Percentiles rank a stretch among this genome's conserved stretches.
Conservation (phyloP, 2,113 vertebrate genomes). For the Lichenostomus cassidix region DNA sequence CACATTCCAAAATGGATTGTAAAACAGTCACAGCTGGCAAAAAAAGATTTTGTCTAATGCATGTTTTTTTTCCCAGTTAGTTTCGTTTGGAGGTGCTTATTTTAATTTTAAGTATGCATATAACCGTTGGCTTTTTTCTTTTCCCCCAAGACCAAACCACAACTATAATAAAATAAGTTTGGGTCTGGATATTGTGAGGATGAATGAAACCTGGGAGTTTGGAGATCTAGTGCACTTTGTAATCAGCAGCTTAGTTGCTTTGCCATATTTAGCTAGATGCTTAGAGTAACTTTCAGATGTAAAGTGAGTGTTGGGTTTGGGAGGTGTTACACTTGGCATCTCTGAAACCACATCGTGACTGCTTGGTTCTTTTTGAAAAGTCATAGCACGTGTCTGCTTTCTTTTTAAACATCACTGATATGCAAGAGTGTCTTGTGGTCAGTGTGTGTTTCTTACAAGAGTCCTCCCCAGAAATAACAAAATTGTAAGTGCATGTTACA, state of each 20-base stretch:
- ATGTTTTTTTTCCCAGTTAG: neutral
- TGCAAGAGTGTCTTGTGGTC: neutral
- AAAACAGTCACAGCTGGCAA: neutral
- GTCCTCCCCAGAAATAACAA: neutral
- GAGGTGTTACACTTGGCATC: neutral
- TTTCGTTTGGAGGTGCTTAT: neutral
- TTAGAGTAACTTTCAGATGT: neutral
- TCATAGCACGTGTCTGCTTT: fast-evolving
- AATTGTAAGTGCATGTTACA: neutral
- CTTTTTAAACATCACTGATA: neutral
- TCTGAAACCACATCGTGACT: neutral
- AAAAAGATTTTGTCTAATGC: neutral
- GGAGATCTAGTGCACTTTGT: neutral
- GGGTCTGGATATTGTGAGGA: neutral
- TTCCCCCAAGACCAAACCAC: neutral
- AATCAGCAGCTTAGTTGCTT: neutral
- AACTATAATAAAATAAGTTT: neutral
- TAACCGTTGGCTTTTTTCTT: neutral
- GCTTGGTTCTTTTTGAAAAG: neutral
- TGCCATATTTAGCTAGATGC: neutral
- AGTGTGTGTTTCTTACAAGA: neutral
- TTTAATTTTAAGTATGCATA: neutral
- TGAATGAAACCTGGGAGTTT: neutral
- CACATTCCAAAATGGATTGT: neutral
- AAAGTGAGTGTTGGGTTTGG: neutral